Evolutionary conservation across 2,113 vertebrate genomes (phyloP), one percentile per base, ranked within the genome.

Genomic region (Hiodon tergisus): DNA sequence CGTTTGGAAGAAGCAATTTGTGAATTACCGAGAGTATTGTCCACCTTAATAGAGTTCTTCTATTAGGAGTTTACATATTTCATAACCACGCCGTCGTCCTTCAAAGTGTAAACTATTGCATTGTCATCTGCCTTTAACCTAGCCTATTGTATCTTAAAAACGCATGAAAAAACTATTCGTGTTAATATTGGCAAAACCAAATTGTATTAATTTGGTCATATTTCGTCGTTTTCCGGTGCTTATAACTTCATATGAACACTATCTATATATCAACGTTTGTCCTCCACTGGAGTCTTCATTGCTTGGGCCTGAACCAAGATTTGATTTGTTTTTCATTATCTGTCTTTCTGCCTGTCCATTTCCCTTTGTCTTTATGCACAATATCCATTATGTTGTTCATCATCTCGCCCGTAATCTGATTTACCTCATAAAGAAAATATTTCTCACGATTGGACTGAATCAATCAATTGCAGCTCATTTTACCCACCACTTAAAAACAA

Each of bases 381-480:
- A 76, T 67, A 76, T 67, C 77, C 67, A 79, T 84, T 83, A 74
- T 79, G 50, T 70, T 77, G 61, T 79, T 77, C 74, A 68, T 80
- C 76, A 76, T 74, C 68, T 60, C 46, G 62, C 14, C 71, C 72
- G 31, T 83, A 72, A 82, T 89, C 81, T 87, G 83, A 88, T 88
- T 85, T 74, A 68, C 71, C 77, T 84, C 83, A 83, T 85, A 86
- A 88, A 90, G 84, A 86, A 89, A 89, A 87, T 78, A 80, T 81
- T 90, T 91, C 81, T 79, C 62, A 89, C 86, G 74, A 71, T 78
- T 82, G 73, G 81, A 85, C 79, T 79, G 83, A 87, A 91, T 87
- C 87, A 89, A 94, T 92, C 89, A 87, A 76, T 90, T 83, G 85
- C 85, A 81, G 70, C 84, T 91, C 86, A 87, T 88, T 79, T 81